phyloP scores from a whole-genome alignment of 2,797 vertebrate genomes.

The Emys orbicularis region DNA sequence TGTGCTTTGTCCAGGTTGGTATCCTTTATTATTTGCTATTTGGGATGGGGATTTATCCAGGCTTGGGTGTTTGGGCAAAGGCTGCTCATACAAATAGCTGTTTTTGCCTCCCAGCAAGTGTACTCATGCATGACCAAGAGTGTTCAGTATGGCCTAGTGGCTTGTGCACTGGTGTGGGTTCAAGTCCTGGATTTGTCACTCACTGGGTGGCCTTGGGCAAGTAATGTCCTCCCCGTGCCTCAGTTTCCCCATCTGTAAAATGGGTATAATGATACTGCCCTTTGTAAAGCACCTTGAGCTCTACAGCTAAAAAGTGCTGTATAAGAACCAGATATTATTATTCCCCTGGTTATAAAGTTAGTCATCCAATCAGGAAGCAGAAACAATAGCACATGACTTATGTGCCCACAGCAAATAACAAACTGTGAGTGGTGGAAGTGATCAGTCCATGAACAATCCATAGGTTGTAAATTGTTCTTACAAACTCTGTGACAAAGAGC shows the following conservation, averaged over 20 bases:
- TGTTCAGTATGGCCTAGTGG: not conserved
- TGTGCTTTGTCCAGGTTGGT: not conserved
- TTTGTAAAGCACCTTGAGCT: not conserved
- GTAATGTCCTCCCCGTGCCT: not conserved
- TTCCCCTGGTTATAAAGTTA: not conserved
- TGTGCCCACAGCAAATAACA: not conserved
- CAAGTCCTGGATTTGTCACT: not conserved
- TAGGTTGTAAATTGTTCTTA: not conserved
- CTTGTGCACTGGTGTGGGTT: not conserved
- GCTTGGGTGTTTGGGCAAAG: not conserved
- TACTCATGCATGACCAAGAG: not conserved
- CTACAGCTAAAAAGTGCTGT: not conserved
- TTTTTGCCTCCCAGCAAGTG: not conserved
- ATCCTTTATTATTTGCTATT: not conserved
- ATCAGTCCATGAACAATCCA: not conserved
- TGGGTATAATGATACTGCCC: too few species aligned
- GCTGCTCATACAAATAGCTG: not conserved
- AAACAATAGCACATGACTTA: not conserved
- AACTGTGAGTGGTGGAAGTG: not conserved
- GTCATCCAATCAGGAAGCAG: not conserved
- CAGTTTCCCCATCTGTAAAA: not conserved
- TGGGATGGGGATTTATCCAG: not conserved
- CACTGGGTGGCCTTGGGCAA: not conserved
- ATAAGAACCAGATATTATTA: not conserved
- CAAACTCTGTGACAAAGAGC: not conserved